Evolutionary conservation across 2,888 invertebrate species (phyloP).

Genomic region (Patella ulyssiponensis): DNA sequence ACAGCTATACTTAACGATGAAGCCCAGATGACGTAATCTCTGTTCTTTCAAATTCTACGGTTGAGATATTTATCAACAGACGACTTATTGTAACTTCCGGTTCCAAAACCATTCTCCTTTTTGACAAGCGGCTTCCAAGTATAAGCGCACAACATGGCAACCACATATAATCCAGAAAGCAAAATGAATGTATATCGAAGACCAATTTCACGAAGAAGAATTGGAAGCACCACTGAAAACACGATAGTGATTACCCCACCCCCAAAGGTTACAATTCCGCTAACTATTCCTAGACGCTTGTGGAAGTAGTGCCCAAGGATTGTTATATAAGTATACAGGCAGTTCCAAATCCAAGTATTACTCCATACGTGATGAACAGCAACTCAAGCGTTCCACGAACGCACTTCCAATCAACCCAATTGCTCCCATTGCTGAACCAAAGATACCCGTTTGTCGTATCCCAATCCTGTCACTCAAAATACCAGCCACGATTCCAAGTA

Average conservation of each 20-base stretch:
- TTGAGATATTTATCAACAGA: constrained; percentile 70
- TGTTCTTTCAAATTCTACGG: constrained; percentile 84
- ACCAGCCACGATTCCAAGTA: constrained; percentile 88
- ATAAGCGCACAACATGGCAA: constrained; percentile 76
- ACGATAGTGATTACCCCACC: constrained; percentile 88
- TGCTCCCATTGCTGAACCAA: constrained; percentile 86
- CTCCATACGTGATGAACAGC: constrained; percentile 88
- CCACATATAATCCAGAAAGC: constrained; percentile 80
- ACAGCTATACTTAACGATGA: constrained; percentile 86
- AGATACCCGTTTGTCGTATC: constrained; percentile 84
- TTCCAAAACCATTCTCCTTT: constrained; percentile 39
- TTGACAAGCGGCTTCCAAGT: constrained; percentile 54
- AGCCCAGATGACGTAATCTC: constrained; percentile 88
- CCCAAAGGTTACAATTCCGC: constrained; percentile 91
- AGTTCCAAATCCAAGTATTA: constrained; percentile 91
- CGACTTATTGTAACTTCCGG: constrained; percentile 43
- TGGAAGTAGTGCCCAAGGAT: constrained; percentile 94
- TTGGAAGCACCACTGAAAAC: constrained; percentile 55
- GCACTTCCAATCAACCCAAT: constrained; percentile 86
- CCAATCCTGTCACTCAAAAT: constrained; percentile 88
- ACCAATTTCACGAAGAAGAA: constrained; percentile 47
- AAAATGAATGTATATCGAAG: constrained; percentile 63
- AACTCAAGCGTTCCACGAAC: constrained; percentile 81
- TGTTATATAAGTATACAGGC: constrained; percentile 90
- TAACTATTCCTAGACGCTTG: constrained; percentile 84